phyloP scores from a whole-genome alignment of 2,113 vertebrate genomes.

The Periophthalmodon schlosseri region DNA sequence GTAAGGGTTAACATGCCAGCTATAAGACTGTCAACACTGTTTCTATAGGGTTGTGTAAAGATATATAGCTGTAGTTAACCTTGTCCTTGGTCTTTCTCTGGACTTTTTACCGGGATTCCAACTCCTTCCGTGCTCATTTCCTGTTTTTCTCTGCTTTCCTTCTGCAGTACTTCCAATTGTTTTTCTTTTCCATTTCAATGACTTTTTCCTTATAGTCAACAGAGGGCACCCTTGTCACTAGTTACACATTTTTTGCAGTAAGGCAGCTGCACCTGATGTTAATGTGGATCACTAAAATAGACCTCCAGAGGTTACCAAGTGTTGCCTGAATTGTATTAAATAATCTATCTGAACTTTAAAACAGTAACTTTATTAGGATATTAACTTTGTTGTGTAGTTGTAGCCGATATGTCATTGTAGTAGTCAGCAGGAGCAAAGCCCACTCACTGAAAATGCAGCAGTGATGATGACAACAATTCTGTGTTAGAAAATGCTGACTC shows the following conservation, averaged over 20 bases:
- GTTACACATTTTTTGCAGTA: slow-evolving; percentile 46
- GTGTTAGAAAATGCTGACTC: slow-evolving; percentile 48
- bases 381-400: neutral
- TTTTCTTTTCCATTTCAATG: neutral
- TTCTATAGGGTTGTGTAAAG: neutral
- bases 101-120: slow-evolving; percentile 27
- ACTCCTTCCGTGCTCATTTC: slow-evolving; percentile 35
- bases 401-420: neutral
- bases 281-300: slow-evolving; percentile 5
- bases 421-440: slow-evolving; percentile 1
- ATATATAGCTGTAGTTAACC: neutral
- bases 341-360: neutral
- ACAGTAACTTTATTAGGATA: neutral
- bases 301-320: neutral
- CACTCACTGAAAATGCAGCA: slow-evolving; percentile 11
- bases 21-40: neutral
- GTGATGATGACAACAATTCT: slow-evolving; percentile 1
- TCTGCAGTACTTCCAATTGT: slow-evolving; percentile 16
- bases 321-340: neutral
- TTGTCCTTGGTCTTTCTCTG: neutral
- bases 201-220: slow-evolving; percentile 18
- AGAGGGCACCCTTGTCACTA: slow-evolving; percentile 53
- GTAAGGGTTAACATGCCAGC: neutral
- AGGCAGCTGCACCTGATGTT: slow-evolving; percentile 65
- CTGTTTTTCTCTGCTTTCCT: slow-evolving; percentile 19